Percentiles rank a stretch among this genome's conserved stretches.
phyloP scores from a whole-genome alignment of 2,113 vertebrate species.

The Cyprinodon brontotheroides region DNA sequence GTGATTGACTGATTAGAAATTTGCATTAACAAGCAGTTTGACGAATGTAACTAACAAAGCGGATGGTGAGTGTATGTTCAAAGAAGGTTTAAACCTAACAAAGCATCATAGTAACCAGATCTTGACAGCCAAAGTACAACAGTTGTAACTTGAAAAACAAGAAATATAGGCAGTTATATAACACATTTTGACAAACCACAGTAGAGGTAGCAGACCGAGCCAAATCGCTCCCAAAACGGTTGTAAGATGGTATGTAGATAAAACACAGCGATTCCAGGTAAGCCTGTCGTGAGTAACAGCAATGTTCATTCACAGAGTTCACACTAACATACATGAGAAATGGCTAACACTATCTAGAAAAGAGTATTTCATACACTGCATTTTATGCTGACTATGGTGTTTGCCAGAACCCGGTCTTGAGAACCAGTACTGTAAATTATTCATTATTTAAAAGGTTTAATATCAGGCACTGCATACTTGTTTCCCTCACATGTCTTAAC shows the following conservation, averaged over 20 bases:
- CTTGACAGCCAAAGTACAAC: not conserved
- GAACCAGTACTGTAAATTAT: not conserved
- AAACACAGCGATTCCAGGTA: not conserved
- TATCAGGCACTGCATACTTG: not conserved
- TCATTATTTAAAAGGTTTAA: not conserved
- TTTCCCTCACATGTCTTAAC: not conserved
- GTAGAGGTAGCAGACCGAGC: not conserved
- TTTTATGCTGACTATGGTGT: not conserved
- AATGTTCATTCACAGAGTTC: not conserved
- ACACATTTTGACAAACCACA: not conserved
- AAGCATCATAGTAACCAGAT: not conserved
- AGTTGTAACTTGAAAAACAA: not conserved
- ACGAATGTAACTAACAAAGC: too few relatives aligned
- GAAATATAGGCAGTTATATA: not conserved
- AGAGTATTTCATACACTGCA: not conserved
- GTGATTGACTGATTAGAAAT: too few relatives aligned
- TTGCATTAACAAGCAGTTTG: too few relatives aligned
- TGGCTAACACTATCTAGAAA: not conserved
- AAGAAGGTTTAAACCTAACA: not conserved
- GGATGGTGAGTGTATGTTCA: not conserved
- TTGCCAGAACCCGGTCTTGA: not conserved
- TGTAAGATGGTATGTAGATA: not conserved
- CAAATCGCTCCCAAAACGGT: not conserved
- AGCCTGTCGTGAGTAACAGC: not conserved
- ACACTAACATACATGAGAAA: not conserved